phyloP scores from a whole-genome alignment of 2,888 invertebrate genomes.

The Chelonus formosanus region DNA sequence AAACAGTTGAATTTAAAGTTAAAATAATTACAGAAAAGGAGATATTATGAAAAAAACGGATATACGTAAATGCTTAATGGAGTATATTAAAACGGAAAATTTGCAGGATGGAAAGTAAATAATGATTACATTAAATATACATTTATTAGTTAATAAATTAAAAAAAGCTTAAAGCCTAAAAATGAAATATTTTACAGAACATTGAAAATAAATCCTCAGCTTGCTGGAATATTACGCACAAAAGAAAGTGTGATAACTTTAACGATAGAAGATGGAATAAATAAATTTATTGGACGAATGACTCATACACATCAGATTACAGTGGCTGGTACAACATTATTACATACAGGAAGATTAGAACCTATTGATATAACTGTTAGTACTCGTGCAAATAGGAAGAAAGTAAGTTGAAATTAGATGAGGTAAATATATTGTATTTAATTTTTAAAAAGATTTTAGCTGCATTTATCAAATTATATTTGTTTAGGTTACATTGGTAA shows the following conservation, averaged over 20 bases:
- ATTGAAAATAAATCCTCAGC: slow-evolving; percentile 68
- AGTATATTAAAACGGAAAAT: slow-evolving; percentile 75
- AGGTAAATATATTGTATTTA: background rate
- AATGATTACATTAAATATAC: slow-evolving; percentile 27
- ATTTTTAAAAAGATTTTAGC: slow-evolving; percentile 31
- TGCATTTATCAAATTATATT: too few species aligned
- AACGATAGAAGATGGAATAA: slow-evolving; percentile 78
- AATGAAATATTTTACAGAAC: slow-evolving; percentile 60
- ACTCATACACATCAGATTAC: slow-evolving; percentile 75
- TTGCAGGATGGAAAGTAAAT: slow-evolving; percentile 67
- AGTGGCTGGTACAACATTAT: slow-evolving; percentile 66
- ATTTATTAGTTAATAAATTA: background rate
- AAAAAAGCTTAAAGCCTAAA: background rate
- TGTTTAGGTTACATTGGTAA: slow-evolving; percentile 82
- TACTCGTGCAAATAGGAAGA: slow-evolving; percentile 86
- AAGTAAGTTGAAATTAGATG: slow-evolving; percentile 67
- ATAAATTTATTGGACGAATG: slow-evolving; percentile 75
- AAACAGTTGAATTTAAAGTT: background rate
- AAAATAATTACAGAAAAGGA: slow-evolving; percentile 66
- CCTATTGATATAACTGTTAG: slow-evolving; percentile 81
- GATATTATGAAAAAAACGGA: slow-evolving; percentile 71
- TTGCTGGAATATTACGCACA: slow-evolving; percentile 65
- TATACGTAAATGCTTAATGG: slow-evolving; percentile 74
- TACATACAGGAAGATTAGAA: slow-evolving; percentile 76
- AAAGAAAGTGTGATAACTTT: slow-evolving; percentile 66